These are phyloP conservation scores for Crematogaster levior DNA, from an alignment of 2,888 invertebrate genomes.

Conservation along the genomic window DNA sequence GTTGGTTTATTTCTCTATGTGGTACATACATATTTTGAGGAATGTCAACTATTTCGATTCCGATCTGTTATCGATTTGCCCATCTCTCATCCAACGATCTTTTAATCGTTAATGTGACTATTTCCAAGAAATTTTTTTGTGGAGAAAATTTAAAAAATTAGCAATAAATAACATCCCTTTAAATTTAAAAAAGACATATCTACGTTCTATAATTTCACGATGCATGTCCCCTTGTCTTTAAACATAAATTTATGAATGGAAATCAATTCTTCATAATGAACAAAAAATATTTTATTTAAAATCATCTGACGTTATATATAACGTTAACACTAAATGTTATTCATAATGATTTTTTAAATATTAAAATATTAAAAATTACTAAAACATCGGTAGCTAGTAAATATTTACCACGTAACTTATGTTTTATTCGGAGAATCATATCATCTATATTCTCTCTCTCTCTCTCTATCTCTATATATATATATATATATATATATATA, in stretches of 20 bases:
- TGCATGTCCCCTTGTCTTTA: not conserved
- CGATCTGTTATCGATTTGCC: constrained; percentile 64
- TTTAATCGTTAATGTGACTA: not conserved
- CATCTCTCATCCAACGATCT: constrained; percentile 51
- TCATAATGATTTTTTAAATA: not conserved
- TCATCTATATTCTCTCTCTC: constrained; percentile 18
- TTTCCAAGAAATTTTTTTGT: not conserved
- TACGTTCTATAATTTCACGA: not conserved
- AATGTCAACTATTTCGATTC: constrained; percentile 64
- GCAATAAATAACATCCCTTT: not conserved
- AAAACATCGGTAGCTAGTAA: not conserved
- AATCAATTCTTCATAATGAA: not conserved
- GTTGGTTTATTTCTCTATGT: constrained; percentile 41
- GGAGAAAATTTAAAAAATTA: not conserved
- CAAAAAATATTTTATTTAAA: not conserved
- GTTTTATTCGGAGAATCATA: not conserved
- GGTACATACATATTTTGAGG: not conserved
- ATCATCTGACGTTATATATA: not conserved
- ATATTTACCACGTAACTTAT: not conserved
- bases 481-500: no score
- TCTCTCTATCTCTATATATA: no score
- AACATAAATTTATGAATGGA: not conserved
- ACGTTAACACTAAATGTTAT: not conserved
- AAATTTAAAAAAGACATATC: not conserved
- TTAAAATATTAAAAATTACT: no score